phyloP scores from a whole-genome alignment of 1,140 invertebrate species.

The Tyrophagus putrescentiae region DNA sequence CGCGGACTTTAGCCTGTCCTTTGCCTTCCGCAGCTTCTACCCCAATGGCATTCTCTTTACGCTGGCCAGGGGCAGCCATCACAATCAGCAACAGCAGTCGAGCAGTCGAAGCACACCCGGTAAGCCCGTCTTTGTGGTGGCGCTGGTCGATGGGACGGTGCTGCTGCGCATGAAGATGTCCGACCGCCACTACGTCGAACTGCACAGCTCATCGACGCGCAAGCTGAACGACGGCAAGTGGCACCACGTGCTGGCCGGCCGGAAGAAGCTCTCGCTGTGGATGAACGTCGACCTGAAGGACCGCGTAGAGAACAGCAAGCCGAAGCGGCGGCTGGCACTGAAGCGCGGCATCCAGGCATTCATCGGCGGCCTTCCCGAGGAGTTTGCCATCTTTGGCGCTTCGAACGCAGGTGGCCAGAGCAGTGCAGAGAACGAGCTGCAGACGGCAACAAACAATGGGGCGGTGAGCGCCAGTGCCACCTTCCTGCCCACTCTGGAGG shows the following conservation, averaged over 20 bases:
- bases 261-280: constrained; percentile 47
- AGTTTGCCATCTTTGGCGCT: too few species aligned
- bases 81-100: too few species aligned
- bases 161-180: neutral
- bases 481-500: constrained; percentile 43
- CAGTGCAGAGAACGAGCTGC: constrained; percentile 1
- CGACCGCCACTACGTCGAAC: neutral
- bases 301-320: constrained; percentile 42
- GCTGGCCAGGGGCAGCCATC: constrained; percentile 30
- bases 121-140: neutral
- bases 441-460: neutral
- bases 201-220: neutral
- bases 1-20: constrained; percentile 44
- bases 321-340: constrained; percentile 49
- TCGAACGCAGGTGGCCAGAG: neutral
- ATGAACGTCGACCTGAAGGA: constrained; percentile 51
- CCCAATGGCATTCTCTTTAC: constrained; percentile 62
- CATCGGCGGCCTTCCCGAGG: constrained; percentile 46
- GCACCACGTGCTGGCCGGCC: constrained; percentile 50
- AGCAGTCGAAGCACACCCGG: neutral
- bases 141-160: neutral
- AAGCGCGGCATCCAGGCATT: constrained; percentile 47
- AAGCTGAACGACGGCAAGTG: constrained; percentile 63
- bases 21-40: constrained; percentile 72
- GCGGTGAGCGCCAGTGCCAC: neutral